A percentile compares a stretch with the other conserved stretches of the same genome.
Conservation (phyloP, 2,888 invertebrate species). For the Stenodema calcarata region DNA sequence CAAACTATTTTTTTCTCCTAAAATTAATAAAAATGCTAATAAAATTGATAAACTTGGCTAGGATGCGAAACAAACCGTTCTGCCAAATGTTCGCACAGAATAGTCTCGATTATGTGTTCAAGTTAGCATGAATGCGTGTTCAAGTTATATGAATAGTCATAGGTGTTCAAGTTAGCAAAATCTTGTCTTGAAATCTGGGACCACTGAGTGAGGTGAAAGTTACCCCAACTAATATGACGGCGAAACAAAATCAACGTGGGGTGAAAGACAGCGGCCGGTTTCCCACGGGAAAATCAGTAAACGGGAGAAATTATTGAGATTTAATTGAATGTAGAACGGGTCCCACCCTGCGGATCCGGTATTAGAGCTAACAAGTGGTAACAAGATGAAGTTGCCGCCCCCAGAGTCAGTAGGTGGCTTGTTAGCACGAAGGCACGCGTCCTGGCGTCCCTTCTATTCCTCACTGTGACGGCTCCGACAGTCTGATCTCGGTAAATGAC, state of each 20-base stretch:
- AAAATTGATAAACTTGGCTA: no score
- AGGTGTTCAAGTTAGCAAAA: no score
- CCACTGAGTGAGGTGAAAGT: no score
- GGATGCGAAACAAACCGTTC: no score
- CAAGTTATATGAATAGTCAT: no score
- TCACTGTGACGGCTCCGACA: background rate
- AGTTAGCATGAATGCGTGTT: no score
- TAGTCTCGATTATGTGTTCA: no score
- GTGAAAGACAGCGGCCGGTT: background rate
- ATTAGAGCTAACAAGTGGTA: slow-evolving; percentile 28
- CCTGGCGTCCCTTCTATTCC: background rate
- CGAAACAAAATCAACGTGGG: background rate
- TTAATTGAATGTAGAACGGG: background rate
- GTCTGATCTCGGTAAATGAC: background rate
- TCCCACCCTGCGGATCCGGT: background rate
- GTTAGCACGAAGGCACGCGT: slow-evolving; percentile 27
- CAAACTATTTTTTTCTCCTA: no score
- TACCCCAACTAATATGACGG: background rate
- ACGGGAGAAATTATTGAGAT: background rate
- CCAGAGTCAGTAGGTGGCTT: background rate
- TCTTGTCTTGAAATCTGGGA: no score
- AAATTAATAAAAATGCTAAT: no score
- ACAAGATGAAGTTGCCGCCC: slow-evolving; percentile 21
- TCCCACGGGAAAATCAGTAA: background rate
- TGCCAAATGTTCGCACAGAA: no score